Conservation (phyloP, 2,797 vertebrate genomes). For the Aplochiton taeniatus region DNA sequence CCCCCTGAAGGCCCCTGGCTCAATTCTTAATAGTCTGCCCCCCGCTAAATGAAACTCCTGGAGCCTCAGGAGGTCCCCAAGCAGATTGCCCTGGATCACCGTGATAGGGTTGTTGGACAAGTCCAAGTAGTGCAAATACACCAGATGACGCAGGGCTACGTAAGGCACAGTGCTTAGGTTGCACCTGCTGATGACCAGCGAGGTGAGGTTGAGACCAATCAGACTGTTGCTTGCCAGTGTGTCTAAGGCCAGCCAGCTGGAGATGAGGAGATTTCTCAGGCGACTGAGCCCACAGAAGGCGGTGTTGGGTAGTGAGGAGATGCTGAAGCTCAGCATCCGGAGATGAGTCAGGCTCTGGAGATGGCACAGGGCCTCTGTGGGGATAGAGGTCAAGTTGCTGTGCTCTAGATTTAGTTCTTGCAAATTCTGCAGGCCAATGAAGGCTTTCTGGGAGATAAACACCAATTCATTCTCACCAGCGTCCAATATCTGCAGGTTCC, state of each 20-base stretch:
- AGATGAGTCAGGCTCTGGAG: constrained; percentile 79
- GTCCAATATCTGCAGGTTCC: constrained; percentile 80
- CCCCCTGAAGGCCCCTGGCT: constrained; percentile 83
- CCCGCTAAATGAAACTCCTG: constrained; percentile 86
- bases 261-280: constrained; percentile 78
- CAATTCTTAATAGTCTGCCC: constrained; percentile 77
- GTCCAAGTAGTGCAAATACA: constrained; percentile 82
- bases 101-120: constrained; percentile 90
- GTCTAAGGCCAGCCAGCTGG: constrained; percentile 81
- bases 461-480: constrained; percentile 86
- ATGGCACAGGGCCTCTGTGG: constrained; percentile 80
- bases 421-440: constrained; percentile 79
- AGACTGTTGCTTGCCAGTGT: constrained; percentile 81
- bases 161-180: constrained; percentile 83
- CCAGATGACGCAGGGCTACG: constrained; percentile 77
- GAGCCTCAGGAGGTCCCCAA: constrained; percentile 79
- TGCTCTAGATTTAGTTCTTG: constrained; percentile 83
- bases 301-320: constrained; percentile 76
- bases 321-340: constrained; percentile 77
- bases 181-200: constrained; percentile 82
- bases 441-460: constrained; percentile 86
- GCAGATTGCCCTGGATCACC: constrained; percentile 71
- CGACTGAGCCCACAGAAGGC: constrained; percentile 77
- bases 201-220: constrained; percentile 83
- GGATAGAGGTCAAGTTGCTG: constrained; percentile 85